phyloP scores from a whole-genome alignment of 2,888 invertebrate genomes.

The Tenthredo distinguenda region DNA sequence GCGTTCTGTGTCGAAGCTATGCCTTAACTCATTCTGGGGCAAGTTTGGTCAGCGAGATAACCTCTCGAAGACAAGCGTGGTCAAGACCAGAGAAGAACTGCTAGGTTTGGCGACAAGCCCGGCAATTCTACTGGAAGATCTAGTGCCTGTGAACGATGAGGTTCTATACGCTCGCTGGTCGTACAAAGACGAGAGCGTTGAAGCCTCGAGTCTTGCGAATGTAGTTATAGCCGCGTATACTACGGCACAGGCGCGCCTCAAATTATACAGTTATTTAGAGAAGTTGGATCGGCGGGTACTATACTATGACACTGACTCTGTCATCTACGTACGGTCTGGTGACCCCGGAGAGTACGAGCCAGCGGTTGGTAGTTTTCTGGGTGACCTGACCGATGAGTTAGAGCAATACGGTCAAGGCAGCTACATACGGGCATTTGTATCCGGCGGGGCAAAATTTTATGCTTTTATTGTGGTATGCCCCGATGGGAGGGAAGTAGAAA shows the following conservation, averaged over 20 bases:
- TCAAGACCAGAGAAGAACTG: constrained; percentile 54
- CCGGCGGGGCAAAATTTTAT: constrained; percentile 72
- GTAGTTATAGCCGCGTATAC: constrained; percentile 72
- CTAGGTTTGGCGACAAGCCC: constrained; percentile 58
- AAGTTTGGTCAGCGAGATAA: constrained; percentile 66
- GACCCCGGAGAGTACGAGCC: constrained; percentile 57
- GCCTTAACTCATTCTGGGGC: constrained; percentile 67
- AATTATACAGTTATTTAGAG: constrained; percentile 69
- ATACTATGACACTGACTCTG: constrained; percentile 73
- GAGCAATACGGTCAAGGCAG: constrained; percentile 61
- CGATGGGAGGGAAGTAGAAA: constrained; percentile 46
- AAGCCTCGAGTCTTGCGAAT: constrained; percentile 60
- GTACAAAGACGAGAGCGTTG: no score
- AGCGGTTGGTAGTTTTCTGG: constrained; percentile 66
- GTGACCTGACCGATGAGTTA: constrained; percentile 73
- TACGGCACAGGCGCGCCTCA: constrained; percentile 69
- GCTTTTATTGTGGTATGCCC: constrained; percentile 61
- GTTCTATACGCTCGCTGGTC: constrained; percentile 55
- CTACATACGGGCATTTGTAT: constrained; percentile 69
- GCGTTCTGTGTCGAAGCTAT: constrained; percentile 64
- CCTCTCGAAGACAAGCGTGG: constrained; percentile 58
- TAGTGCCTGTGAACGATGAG: constrained; percentile 59
- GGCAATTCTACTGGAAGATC: constrained; percentile 56
- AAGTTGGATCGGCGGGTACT: constrained; percentile 65
- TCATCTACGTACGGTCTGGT: constrained; percentile 65